Evolutionary conservation across 2,797 vertebrate species (phyloP), one percentile per base, ranked within the genome.

Genomic region (Cichlasoma orientale): DNA sequence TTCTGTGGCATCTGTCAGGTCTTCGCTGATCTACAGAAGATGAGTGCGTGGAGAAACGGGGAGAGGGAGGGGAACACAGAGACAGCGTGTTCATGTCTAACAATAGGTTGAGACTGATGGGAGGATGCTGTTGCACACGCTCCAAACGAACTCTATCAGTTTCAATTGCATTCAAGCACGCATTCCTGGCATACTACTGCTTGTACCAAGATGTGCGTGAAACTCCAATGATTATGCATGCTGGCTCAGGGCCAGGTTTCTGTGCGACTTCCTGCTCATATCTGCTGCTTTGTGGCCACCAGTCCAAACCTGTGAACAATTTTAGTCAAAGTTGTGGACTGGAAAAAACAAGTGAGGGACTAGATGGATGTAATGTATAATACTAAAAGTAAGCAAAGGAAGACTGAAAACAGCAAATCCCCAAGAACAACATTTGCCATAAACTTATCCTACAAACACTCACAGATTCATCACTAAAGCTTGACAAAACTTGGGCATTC

Each of bases 171-270:
- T 90, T 92, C 85, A 79, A 74, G 85, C 86, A 70, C 80, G 78
- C 92, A 93, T 96, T 92, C 94, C 92, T 92, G 75, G 80, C 91
- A 95, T 96, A 93, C 92, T 85, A 79, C 75, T 41, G 75, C 78
- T 83, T 57, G 56, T 80, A 86, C 71, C 47, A 80, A 84, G 75
- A 86, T 63, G 66, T 72, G 83, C 61, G 68, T 72, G 85, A 95
- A 95, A 94, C 92, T 90, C 41, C 69, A 41, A 79, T 86, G 86
- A 91, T 81, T 89, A 85, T 82, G 78, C 2, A 8, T 55, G 27
- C 56, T 94, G 95, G 95, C 89, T 66, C 53, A 1, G 63, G 14
- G 87, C 94, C 94, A 93, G 75, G 94, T 95, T 95, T 96, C 94
- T 93, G 72, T 90, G 78, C 56, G 71, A 79, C 86, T 89, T 80